phyloP scores from a whole-genome alignment of 2,113 vertebrate genomes.

The Oxyruncus cristatus region DNA sequence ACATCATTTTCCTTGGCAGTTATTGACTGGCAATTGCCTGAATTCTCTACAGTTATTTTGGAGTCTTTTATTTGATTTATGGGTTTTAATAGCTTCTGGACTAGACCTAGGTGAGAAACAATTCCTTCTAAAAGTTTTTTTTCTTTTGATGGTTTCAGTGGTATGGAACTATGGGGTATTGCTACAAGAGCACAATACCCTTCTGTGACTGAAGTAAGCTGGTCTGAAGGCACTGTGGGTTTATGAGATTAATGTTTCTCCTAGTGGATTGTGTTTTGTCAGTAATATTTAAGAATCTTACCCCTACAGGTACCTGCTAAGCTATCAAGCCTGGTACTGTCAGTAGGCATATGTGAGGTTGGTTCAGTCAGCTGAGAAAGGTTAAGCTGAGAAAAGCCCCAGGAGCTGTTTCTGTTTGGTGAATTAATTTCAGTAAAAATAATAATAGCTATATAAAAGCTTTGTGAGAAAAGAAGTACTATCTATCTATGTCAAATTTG shows the following conservation, averaged over 20 bases:
- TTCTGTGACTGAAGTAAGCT: conserved; percentile 1
- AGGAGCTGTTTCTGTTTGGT: background rate
- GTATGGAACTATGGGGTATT: background rate
- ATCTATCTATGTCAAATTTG: background rate
- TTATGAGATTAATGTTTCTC: background rate
- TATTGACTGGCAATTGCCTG: background rate
- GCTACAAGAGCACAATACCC: background rate
- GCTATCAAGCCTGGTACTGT: background rate
- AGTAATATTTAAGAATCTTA: background rate
- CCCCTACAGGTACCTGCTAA: background rate
- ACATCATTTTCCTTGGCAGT: background rate
- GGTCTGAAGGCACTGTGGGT: background rate
- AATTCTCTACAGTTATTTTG: background rate
- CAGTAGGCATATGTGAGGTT: background rate
- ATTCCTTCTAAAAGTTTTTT: background rate
- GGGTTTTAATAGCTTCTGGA: conserved; percentile 4
- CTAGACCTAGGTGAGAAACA: background rate
- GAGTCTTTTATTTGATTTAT: conserved; percentile 3
- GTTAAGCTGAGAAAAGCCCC: background rate
- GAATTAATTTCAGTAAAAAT: background rate
- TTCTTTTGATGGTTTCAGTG: background rate
- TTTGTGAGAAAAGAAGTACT: background rate
- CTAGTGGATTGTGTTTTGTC: background rate
- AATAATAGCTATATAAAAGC: background rate
- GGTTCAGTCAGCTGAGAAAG: background rate